These are phyloP conservation scores for Cyclophora albipunctata DNA, from an alignment of 2,888 invertebrate species.

Conservation along the genomic window DNA sequence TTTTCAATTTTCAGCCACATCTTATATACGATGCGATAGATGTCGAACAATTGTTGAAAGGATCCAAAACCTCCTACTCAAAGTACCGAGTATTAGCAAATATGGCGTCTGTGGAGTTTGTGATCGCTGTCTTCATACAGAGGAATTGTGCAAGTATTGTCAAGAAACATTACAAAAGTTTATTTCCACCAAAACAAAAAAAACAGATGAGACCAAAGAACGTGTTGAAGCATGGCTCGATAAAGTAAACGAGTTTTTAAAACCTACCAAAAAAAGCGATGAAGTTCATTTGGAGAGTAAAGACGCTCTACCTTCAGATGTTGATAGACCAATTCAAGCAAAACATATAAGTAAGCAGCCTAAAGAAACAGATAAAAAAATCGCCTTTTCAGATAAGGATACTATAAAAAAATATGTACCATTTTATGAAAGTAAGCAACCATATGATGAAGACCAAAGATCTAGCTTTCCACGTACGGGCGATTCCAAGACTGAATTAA, in stretches of 20 bases:
- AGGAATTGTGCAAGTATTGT: conserved; percentile 37
- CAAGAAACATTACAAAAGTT: conserved; percentile 37
- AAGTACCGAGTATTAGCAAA: conserved; percentile 27
- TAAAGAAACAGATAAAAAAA: too few species aligned
- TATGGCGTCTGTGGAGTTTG: conserved; percentile 41
- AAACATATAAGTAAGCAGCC: too few species aligned
- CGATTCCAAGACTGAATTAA: too few species aligned
- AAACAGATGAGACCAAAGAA: conserved; percentile 24
- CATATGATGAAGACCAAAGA: too few species aligned
- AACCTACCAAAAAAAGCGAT: too few species aligned
- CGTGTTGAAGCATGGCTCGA: conserved; percentile 24
- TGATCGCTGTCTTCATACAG: conserved; percentile 37
- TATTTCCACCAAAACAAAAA: conserved; percentile 27
- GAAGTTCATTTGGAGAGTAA: background rate
- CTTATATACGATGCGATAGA: conserved; percentile 37
- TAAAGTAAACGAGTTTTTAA: conserved; percentile 21
- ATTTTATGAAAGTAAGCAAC: too few species aligned
- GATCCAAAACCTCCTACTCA: conserved; percentile 32
- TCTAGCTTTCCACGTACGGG: too few species aligned
- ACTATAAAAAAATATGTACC: too few species aligned
- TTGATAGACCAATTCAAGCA: too few species aligned
- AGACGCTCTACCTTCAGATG: too few species aligned
- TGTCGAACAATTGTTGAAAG: conserved; percentile 40
- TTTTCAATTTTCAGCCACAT: conserved; percentile 31
- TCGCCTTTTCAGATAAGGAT: too few species aligned